These are phyloP conservation scores for Habroteleia sp. DNA, from an alignment of 2,888 invertebrate genomes.

Conservation along the genomic window DNA sequence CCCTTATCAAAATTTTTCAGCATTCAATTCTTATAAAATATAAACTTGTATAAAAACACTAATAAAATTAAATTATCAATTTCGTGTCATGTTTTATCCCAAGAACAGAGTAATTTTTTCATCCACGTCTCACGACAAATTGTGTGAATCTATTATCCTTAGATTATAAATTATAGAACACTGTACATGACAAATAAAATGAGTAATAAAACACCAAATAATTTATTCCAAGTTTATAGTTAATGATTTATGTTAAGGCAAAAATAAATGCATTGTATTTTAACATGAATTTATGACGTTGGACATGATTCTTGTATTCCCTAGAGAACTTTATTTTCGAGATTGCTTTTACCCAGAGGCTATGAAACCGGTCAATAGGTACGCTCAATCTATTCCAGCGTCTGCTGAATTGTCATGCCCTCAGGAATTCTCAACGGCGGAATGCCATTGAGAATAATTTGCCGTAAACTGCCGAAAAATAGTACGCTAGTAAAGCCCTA, in stretches of 20 bases:
- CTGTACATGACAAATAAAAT: constrained; percentile 11
- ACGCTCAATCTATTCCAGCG: constrained; percentile 59
- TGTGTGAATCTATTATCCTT: background rate
- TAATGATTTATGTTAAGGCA: constrained; percentile 17
- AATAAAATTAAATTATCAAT: no score
- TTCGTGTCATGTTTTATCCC: no score
- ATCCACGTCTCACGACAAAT: background rate
- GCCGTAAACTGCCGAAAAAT: constrained; percentile 55
- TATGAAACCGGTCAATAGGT: constrained; percentile 45
- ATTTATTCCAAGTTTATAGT: background rate
- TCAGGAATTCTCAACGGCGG: constrained; percentile 43
- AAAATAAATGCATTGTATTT: constrained; percentile 6
- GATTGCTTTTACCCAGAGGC: constrained; percentile 6
- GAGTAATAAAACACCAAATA: constrained; percentile 14
- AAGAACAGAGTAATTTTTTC: no score
- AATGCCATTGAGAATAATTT: constrained; percentile 57
- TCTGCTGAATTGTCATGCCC: constrained; percentile 54
- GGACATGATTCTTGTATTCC: constrained; percentile 3
- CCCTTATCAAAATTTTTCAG: background rate
- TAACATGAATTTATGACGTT: constrained; percentile 34
- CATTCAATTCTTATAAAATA: background rate
- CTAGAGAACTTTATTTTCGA: constrained; percentile 11
- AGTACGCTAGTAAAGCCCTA: constrained; percentile 10
- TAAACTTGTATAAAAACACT: no score
- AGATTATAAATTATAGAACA: background rate